Evolutionary conservation across 2,113 vertebrate genomes (phyloP).

Genomic region (Murina feae): DNA sequence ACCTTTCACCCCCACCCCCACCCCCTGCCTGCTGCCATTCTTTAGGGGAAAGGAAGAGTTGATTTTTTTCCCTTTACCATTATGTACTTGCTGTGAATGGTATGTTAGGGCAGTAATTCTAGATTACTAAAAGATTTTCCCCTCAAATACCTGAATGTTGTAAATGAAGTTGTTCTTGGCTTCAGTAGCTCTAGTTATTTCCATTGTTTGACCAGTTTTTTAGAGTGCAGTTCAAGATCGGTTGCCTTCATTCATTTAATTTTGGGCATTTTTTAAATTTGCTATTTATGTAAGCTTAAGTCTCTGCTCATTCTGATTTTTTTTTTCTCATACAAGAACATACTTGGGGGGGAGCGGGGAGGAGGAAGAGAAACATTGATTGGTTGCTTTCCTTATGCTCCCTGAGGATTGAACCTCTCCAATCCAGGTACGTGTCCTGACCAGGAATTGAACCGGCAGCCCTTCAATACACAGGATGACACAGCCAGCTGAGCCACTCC

Average conservation of each 20-base stretch:
- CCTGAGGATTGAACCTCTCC: background rate
- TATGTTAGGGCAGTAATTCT: background rate
- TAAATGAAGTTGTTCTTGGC: background rate
- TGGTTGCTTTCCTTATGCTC: too few relatives aligned
- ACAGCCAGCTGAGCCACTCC: background rate
- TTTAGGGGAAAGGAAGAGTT: too few relatives aligned
- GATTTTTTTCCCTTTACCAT: background rate
- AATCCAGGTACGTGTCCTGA: background rate
- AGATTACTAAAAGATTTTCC: background rate
- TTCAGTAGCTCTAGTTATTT: background rate
- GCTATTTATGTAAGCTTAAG: background rate
- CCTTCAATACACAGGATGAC: accelerated
- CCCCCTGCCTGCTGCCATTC: background rate
- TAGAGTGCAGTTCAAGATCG: background rate
- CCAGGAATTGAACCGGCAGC: background rate
- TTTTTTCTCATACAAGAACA: background rate
- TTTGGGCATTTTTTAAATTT: background rate
- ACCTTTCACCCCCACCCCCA: too few relatives aligned
- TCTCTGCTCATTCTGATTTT: background rate
- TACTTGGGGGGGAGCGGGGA: background rate
- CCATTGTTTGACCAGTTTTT: background rate
- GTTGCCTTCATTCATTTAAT: background rate
- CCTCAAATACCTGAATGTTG: background rate
- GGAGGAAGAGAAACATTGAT: too few relatives aligned
- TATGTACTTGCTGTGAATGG: background rate